Conservation (phyloP, 1,140 invertebrate genomes). For the Euwallacea fornicatus region DNA sequence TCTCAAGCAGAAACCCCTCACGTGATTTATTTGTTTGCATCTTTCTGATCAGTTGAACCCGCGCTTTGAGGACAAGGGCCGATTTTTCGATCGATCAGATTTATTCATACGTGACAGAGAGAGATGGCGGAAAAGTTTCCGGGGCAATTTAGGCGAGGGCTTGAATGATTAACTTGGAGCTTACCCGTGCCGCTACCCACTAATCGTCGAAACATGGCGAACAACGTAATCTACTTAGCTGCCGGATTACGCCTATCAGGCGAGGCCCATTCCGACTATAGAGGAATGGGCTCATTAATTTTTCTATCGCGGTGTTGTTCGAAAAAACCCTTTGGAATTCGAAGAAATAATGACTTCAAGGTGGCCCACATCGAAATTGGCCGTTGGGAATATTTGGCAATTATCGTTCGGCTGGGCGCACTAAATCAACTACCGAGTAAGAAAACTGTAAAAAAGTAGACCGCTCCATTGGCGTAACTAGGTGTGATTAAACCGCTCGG, state of each 20-base stretch:
- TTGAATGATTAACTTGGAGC: constrained; percentile 29
- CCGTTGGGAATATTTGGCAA: too few species aligned
- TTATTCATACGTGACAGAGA: too few species aligned
- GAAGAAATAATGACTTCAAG: too few species aligned
- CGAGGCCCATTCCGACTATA: constrained; percentile 12
- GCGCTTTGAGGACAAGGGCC: too few species aligned
- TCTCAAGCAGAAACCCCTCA: constrained; percentile 8
- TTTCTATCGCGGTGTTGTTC: not conserved
- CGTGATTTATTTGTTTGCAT: constrained; percentile 16
- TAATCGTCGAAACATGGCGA: constrained; percentile 36
- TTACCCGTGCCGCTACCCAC: constrained; percentile 18
- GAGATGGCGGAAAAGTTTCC: too few species aligned
- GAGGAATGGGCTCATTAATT: constrained; percentile 13
- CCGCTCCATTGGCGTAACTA: not conserved
- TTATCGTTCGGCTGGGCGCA: not conserved
- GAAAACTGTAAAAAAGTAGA: not conserved
- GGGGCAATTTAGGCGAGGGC: constrained; percentile 3
- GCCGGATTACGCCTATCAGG: constrained; percentile 33
- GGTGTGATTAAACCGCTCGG: not conserved
- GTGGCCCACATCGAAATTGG: too few species aligned
- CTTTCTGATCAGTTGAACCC: not conserved
- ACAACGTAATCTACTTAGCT: constrained; percentile 37
- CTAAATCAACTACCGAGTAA: not conserved
- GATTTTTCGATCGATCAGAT: too few species aligned
- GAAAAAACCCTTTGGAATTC: not conserved